A percentile compares a stretch with the other conserved stretches of the same genome.
Conservation (phyloP, 2,797 vertebrate species). For the Cossypha dichroa region DNA sequence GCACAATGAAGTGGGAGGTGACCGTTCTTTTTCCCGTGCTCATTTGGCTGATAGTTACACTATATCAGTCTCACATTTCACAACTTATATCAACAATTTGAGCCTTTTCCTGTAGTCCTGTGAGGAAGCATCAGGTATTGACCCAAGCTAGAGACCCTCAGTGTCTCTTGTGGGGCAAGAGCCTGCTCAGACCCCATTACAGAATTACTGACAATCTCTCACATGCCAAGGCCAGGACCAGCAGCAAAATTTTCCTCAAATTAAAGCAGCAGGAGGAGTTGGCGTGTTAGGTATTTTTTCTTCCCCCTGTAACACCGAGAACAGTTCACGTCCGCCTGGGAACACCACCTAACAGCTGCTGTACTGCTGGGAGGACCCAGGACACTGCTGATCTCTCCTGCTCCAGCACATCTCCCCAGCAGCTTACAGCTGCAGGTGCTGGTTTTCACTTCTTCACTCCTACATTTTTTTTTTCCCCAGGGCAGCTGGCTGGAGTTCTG, state of each 20-base stretch:
- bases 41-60: background rate
- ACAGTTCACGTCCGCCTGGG: background rate
- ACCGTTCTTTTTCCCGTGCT: fast-evolving
- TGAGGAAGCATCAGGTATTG: background rate
- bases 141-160: background rate
- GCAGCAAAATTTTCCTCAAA: background rate
- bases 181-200: background rate
- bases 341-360: background rate
- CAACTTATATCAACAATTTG: background rate
- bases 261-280: background rate
- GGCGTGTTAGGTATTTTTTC: background rate
- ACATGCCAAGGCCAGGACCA: background rate
- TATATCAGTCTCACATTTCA: fast-evolving
- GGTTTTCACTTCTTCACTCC: background rate
- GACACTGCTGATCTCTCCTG: background rate
- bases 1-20: background rate
- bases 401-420: background rate
- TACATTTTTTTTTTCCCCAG: background rate
- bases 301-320: background rate
- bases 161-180: fast-evolving
- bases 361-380: background rate
- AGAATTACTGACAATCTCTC: background rate
- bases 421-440: background rate
- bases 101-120: background rate
- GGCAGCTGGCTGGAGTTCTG: background rate